Conservation (phyloP, 2,113 vertebrate species). For the Hyaena hyaena region DNA sequence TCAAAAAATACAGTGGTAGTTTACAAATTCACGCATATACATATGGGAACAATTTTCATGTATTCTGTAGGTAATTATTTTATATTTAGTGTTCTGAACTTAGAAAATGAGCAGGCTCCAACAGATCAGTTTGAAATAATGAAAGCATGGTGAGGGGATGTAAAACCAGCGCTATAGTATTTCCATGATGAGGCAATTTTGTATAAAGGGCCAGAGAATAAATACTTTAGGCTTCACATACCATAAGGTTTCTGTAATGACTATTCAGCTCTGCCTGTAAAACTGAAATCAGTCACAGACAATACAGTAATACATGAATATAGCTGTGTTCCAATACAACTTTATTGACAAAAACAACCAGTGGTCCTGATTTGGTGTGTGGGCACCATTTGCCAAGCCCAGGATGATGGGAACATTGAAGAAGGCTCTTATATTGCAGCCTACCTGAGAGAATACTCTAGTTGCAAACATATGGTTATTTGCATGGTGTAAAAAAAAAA, state of each 20-base stretch:
- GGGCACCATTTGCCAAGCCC: not conserved
- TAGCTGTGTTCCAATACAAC: not conserved
- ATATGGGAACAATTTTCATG: not conserved
- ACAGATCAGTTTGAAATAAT: not conserved
- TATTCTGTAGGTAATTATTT: not conserved
- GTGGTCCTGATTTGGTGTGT: not conserved
- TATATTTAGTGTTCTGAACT: not conserved
- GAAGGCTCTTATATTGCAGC: not conserved
- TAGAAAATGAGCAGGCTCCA: not conserved
- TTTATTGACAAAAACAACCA: not conserved
- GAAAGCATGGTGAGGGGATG: not conserved
- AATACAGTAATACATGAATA: no score
- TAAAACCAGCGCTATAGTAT: not conserved
- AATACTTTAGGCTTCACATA: not conserved
- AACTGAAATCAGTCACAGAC: not conserved
- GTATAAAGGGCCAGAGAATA: not conserved
- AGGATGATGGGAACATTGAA: not conserved
- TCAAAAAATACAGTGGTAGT: not conserved
- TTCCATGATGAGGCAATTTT: not conserved
- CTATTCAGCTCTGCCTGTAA: not conserved
- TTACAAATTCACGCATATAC: not conserved
- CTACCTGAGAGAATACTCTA: not conserved
- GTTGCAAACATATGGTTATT: not conserved
- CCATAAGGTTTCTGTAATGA: not conserved
- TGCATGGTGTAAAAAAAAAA: not conserved